Evolutionary conservation across 1,140 invertebrate genomes (phyloP).

Genomic region (Onthophagus taurus): DNA sequence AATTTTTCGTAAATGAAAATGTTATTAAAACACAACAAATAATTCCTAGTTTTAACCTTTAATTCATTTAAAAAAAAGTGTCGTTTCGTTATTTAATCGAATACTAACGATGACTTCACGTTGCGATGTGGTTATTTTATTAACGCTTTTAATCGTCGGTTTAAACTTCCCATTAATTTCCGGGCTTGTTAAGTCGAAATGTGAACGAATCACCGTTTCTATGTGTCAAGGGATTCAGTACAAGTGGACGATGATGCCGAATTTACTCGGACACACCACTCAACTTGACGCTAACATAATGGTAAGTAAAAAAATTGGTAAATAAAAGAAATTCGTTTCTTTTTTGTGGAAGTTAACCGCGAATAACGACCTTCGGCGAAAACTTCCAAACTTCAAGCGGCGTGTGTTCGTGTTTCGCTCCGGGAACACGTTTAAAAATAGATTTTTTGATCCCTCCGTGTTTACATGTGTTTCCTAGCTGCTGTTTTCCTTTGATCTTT

Average conservation of each 20-base stretch:
- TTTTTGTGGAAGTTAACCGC: neutral
- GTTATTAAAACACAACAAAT: neutral
- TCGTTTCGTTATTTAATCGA: too few species aligned
- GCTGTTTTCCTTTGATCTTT: too few species aligned
- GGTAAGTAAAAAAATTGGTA: conserved; percentile 43
- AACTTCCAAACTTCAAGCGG: too few species aligned
- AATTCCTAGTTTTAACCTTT: neutral
- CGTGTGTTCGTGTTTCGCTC: neutral
- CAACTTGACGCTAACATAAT: conserved; percentile 62
- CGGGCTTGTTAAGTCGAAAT: conserved; percentile 40
- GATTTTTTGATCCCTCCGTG: neutral
- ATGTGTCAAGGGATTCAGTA: conserved; percentile 76
- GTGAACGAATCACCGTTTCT: conserved; percentile 70
- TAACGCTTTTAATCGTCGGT: neutral
- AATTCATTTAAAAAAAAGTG: neutral
- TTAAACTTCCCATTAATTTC: neutral
- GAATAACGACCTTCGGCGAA: neutral
- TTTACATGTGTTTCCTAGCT: too few species aligned
- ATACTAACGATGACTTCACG: too few species aligned
- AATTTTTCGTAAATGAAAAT: conserved; percentile 4
- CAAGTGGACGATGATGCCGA: conserved; percentile 83
- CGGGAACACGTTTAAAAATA: neutral
- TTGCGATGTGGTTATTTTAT: conserved; percentile 1
- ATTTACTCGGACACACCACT: conserved; percentile 66
- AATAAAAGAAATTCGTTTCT: neutral